Percentiles rank a stretch among this genome's conserved stretches.
phyloP scores from a whole-genome alignment of 2,113 vertebrate genomes.

The Paramisgurnus dabryanus region DNA sequence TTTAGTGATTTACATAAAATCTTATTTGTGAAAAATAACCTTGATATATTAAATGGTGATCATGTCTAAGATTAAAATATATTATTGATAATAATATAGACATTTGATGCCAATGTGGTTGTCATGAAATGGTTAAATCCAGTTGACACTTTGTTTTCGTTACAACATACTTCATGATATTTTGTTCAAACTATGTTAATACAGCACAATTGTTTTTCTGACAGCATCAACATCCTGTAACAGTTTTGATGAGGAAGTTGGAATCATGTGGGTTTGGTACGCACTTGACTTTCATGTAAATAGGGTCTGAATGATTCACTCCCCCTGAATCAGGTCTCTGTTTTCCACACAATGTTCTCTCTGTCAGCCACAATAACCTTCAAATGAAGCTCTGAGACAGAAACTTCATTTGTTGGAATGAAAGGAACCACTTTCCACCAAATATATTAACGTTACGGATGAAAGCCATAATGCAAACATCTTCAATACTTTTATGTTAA shows the following conservation, averaged over 20 bases:
- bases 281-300: constrained; percentile 33
- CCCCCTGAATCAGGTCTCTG: constrained; percentile 14
- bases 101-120: not conserved
- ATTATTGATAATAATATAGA: too few species aligned
- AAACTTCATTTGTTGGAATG: constrained; percentile 7
- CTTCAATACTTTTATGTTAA: not conserved
- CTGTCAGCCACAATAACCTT: constrained; percentile 4
- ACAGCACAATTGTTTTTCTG: not conserved
- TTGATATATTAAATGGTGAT: too few species aligned
- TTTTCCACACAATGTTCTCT: constrained; percentile 16
- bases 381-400: constrained; percentile 11
- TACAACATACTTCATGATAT: not conserved
- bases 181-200: not conserved
- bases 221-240: not conserved
- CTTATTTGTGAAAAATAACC: too few species aligned
- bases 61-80: too few species aligned
- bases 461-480: not conserved
- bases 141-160: too few species aligned
- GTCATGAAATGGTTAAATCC: not conserved
- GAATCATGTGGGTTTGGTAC: not conserved
- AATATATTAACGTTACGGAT: not conserved
- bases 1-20: not conserved
- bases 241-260: not conserved
- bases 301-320: not conserved
- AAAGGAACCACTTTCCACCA: not conserved